Conservation (phyloP, 2,113 vertebrate species). For the Sinocyclocheilus rhinocerous region DNA sequence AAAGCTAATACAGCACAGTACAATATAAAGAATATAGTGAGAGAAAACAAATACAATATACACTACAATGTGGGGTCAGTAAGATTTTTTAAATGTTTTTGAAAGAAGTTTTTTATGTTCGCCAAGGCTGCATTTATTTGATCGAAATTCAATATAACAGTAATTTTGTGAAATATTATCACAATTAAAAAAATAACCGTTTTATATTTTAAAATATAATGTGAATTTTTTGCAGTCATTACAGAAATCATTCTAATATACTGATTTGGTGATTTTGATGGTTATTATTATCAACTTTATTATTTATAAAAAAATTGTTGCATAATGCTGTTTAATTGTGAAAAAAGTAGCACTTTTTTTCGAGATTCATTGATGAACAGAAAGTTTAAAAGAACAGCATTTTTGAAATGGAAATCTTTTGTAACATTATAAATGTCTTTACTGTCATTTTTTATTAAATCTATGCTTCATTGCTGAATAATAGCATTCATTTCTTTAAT, state of each 20-base stretch:
- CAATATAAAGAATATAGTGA: neutral
- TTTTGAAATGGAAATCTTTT: neutral
- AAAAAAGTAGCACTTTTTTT: neutral
- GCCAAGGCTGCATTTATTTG: neutral
- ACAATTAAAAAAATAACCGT: neutral
- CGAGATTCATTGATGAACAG: neutral
- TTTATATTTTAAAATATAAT: neutral
- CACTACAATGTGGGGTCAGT: neutral
- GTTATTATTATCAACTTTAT: too few species aligned
- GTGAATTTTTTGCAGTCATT: neutral
- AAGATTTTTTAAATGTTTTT: too few species aligned
- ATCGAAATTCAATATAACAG: neutral
- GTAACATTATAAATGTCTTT: neutral
- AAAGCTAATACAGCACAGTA: neutral
- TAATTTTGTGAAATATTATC: neutral
- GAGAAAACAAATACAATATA: neutral
- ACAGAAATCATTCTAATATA: neutral
- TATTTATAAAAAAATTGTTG: neutral
- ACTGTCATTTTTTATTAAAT: neutral
- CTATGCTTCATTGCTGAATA: neutral
- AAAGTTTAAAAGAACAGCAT: neutral
- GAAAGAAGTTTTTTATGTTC: neutral
- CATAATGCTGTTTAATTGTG: neutral
- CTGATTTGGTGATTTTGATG: neutral
- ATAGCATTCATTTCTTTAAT: neutral